Evolutionary conservation across 2,888 invertebrate genomes (phyloP), one percentile per base, ranked within the genome.

Genomic region (Drosophila subsilvestris): DNA sequence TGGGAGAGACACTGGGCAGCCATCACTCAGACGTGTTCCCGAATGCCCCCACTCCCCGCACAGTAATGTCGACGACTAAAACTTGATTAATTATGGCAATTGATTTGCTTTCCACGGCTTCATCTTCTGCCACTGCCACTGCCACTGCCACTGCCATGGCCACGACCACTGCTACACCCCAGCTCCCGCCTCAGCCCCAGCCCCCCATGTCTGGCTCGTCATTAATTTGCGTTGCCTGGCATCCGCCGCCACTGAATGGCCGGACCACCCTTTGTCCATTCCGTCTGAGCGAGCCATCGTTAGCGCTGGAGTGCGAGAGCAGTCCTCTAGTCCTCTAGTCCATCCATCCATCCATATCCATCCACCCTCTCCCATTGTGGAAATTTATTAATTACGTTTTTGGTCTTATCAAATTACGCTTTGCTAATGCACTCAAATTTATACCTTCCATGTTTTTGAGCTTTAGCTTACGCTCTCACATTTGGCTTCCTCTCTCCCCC

Each of bases 331-430:
- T 49, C 12, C 8, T 49, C 12, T 7, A 9, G 51, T 20, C 56
- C 65, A n/a, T 27, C n/a, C 8, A 10, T 27, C n/a, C 48, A 10
- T 48, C 14, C 55, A 3, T n/a, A 18, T 17, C 12, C 20, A 43
- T 42, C 57, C 56, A 48, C 48, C 63, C 17, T 44, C 25, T n/a
- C 29, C 72, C 82, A 65, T 66, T 75, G 85, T 75, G 87, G 90
- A 90, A 90, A 89, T 90, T 89, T 90, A 90, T 90, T 90, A 90
- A 91, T 91, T 90, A 91, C 89, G 81, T 90, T 86, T 79, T 89
- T 85, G 88, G 80, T 88, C 88, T 90, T 90, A 91, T 90, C 90
- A 90, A 90, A 90, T 90, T 90, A 90, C 89, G 89, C 84, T 82
- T 78, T 80, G 85, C 82, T 90, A 90, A 91, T 90, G 90, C 88